Percentiles rank a stretch among this genome's conserved stretches.
These are phyloP conservation scores for Drosophila parabipectinata DNA, from an alignment of 1,140 invertebrate species.

Conservation along the genomic window DNA sequence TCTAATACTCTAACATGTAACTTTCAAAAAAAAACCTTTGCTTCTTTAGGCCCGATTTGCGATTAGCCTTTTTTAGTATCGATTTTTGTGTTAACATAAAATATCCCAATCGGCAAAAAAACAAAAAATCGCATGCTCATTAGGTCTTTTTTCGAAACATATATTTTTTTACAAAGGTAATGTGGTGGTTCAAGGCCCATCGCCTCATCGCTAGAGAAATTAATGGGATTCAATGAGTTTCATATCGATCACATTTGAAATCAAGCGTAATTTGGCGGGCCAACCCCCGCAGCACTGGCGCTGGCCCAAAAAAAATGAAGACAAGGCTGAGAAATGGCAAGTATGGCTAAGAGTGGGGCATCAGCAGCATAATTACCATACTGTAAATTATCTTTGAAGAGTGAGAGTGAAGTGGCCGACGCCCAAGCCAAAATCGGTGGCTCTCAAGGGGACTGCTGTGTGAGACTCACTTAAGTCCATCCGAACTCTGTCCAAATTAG, in stretches of 20 bases:
- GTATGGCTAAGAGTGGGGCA: constrained; percentile 53
- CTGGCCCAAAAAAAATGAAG: constrained; percentile 29
- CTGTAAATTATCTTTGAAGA: constrained; percentile 54
- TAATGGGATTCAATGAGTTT: constrained; percentile 54
- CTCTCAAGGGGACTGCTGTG: constrained; percentile 47
- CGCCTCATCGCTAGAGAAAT: constrained; percentile 26
- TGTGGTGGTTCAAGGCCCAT: constrained; percentile 57
- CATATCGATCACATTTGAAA: constrained; percentile 55
- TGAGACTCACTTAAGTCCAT: constrained; percentile 31
- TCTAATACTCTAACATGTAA: constrained; percentile 16
- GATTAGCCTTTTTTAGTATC: constrained; percentile 36
- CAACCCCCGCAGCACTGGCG: constrained; percentile 20
- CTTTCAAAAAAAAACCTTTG: neutral
- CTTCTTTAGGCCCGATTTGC: constrained; percentile 15
- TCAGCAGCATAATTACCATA: constrained; percentile 60
- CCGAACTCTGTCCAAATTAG: constrained; percentile 34
- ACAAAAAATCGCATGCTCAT: constrained; percentile 66
- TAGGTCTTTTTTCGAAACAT: constrained; percentile 53
- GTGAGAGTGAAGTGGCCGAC: constrained; percentile 46
- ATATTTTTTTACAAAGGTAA: constrained; percentile 42
- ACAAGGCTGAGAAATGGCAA: constrained; percentile 64
- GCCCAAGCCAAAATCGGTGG: constrained; percentile 71
- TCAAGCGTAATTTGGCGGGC: constrained; percentile 42
- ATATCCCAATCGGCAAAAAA: constrained; percentile 43
- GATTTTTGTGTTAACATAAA: constrained; percentile 24